phyloP scores from a whole-genome alignment of 64 coral and sea anemone genomes.

The Acropora yongei region DNA sequence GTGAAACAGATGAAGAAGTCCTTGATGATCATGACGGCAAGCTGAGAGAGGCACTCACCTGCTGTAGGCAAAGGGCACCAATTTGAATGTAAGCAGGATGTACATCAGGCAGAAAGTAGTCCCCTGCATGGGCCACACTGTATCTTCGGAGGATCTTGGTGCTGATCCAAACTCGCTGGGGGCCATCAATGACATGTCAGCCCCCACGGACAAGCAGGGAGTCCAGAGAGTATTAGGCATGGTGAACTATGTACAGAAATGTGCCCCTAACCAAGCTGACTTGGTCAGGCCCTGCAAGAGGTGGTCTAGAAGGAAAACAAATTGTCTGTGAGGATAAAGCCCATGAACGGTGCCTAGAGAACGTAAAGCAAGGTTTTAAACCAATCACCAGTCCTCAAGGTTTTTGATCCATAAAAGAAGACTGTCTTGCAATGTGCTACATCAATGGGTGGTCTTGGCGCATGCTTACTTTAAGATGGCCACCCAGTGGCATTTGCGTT shows the following conservation, averaged over 20 bases:
- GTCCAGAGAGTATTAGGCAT: constrained; percentile 19
- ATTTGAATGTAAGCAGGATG: constrained; percentile 49
- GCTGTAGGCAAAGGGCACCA: constrained; percentile 57
- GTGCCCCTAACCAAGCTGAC: not conserved
- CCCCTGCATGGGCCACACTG: not conserved
- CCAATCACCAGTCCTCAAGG: constrained; percentile 34
- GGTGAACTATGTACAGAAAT: too few relatives aligned
- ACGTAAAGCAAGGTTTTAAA: constrained; percentile 26
- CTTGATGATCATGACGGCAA: constrained; percentile 46
- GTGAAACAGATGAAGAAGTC: constrained; percentile 14
- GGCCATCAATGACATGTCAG: constrained; percentile 6
- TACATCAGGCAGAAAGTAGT: constrained; percentile 16
- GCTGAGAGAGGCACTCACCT: constrained; percentile 47
- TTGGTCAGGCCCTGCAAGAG: not conserved
- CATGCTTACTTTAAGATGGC: constrained; percentile 51
- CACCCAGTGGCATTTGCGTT: constrained; percentile 42
- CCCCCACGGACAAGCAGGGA: constrained; percentile 14
- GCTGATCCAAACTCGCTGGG: constrained; percentile 38
- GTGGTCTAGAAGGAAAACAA: not conserved
- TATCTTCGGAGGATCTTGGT: not conserved
- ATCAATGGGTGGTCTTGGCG: constrained; percentile 25
- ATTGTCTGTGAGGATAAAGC: not conserved
- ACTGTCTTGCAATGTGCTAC: constrained; percentile 12
- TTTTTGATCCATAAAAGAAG: not conserved
- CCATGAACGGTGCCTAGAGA: constrained; percentile 4